Evolutionary conservation across 2,888 invertebrate species (phyloP).

Genomic region (Microchrysa polita): DNA sequence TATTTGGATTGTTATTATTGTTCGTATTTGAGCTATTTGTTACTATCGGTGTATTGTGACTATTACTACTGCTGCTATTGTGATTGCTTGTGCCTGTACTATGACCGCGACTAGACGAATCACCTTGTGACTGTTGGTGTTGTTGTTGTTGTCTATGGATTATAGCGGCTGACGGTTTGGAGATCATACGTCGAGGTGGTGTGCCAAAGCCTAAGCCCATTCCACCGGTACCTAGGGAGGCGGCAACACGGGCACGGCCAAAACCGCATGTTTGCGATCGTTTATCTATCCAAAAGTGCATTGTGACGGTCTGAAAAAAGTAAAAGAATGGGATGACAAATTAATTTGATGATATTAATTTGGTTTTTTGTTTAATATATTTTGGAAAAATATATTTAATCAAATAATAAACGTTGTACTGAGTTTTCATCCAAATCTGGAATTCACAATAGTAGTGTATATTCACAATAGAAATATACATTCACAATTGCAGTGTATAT

Average conservation of each 20-base stretch:
- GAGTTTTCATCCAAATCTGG: too few species aligned
- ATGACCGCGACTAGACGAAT: conserved; percentile 56
- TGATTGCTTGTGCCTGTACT: conserved; percentile 54
- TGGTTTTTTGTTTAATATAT: too few species aligned
- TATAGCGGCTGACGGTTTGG: conserved; percentile 77
- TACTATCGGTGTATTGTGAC: conserved; percentile 34
- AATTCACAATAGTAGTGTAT: too few species aligned
- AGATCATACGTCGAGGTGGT: conserved; percentile 64
- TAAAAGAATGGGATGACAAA: not conserved
- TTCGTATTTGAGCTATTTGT: conserved; percentile 21
- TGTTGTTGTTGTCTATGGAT: conserved; percentile 67
- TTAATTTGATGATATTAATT: too few species aligned
- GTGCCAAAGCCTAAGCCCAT: conserved; percentile 66
- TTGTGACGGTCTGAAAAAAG: conserved; percentile 56
- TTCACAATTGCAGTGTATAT: too few species aligned
- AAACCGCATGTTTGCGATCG: conserved; percentile 80
- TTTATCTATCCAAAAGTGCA: conserved; percentile 92
- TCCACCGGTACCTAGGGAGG: conserved; percentile 70
- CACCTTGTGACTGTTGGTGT: conserved; percentile 69
- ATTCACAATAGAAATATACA: too few species aligned
- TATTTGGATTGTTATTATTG: conserved; percentile 38
- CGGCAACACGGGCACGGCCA: conserved; percentile 76
- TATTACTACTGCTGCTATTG: conserved; percentile 52
- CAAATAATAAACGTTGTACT: too few species aligned
- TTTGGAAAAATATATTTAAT: too few species aligned